Percentiles rank a stretch among this genome's conserved stretches.
These are phyloP conservation scores for Styela plicata DNA, from an alignment of 23 tunicate species.

Conservation along the genomic window DNA sequence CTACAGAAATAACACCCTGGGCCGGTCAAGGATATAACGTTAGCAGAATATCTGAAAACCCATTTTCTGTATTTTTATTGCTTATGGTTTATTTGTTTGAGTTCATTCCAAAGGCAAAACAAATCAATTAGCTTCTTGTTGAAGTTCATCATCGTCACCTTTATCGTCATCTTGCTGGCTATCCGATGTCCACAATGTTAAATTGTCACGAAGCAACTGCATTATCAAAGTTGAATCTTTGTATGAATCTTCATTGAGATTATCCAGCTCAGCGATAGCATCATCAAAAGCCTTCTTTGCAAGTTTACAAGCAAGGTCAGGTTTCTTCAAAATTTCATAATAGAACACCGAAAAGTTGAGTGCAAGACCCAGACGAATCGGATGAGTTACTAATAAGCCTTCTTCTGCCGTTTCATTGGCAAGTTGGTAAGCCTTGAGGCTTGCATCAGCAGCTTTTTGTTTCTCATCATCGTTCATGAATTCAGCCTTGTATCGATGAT, in stretches of 20 bases:
- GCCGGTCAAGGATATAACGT: no score
- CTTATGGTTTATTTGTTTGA: no score
- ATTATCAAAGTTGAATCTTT: constrained; percentile 36
- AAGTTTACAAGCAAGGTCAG: constrained; percentile 5
- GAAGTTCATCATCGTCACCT: constrained; percentile 5
- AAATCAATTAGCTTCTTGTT: constrained; percentile 9
- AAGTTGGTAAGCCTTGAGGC: constrained; percentile 1
- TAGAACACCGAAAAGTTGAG: constrained; percentile 27
- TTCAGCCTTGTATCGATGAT: constrained; percentile 20
- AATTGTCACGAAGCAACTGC: constrained; percentile 34
- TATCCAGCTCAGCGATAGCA: constrained; percentile 8
- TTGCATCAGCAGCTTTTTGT: background rate
- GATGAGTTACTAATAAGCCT: background rate
- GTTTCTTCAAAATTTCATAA: constrained; percentile 28
- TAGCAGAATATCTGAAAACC: no score
- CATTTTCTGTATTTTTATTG: no score
- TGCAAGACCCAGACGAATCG: constrained; percentile 31
- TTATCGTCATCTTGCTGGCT: background rate
- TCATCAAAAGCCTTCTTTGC: constrained; percentile 27
- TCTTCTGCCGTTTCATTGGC: background rate
- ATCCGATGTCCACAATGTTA: constrained; percentile 31
- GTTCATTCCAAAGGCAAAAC: no score
- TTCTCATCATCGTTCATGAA: constrained; percentile 10
- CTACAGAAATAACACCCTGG: no score
- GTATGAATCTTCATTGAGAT: constrained; percentile 12